phyloP scores from a whole-genome alignment of 2,888 invertebrate species.

The Frankliniella intonsa region DNA sequence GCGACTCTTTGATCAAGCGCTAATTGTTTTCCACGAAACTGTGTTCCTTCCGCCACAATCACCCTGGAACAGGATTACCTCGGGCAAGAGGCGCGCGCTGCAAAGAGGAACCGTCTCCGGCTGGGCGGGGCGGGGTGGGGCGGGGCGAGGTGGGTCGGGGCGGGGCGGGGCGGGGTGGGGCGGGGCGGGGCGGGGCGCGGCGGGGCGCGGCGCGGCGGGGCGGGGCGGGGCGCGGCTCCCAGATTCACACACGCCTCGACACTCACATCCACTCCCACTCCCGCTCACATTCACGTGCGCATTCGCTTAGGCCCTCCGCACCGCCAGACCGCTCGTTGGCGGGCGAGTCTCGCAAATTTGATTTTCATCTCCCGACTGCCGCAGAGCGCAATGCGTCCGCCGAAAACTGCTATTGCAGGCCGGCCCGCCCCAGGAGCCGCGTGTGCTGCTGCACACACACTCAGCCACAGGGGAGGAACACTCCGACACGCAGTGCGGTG shows the following conservation, averaged over 20 bases:
- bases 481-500: too few relatives aligned
- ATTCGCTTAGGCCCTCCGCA: neutral
- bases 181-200: neutral
- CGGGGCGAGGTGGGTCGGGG: neutral
- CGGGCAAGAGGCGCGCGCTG: neutral
- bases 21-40: conserved; percentile 20
- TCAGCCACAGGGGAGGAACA: too few relatives aligned
- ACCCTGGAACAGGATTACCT: conserved; percentile 30
- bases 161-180: neutral
- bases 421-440: neutral
- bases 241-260: neutral
- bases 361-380: neutral
- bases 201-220: neutral
- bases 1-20: conserved; percentile 12
- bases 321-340: neutral
- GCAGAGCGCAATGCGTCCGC: neutral
- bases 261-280: neutral
- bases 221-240: neutral
- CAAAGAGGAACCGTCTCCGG: neutral
- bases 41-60: conserved; percentile 24
- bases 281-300: neutral
- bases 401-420: neutral
- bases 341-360: neutral
- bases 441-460: neutral
- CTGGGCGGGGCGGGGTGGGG: neutral